phyloP scores from a whole-genome alignment of 2,797 vertebrate species.

The Labeo calbasu region DNA sequence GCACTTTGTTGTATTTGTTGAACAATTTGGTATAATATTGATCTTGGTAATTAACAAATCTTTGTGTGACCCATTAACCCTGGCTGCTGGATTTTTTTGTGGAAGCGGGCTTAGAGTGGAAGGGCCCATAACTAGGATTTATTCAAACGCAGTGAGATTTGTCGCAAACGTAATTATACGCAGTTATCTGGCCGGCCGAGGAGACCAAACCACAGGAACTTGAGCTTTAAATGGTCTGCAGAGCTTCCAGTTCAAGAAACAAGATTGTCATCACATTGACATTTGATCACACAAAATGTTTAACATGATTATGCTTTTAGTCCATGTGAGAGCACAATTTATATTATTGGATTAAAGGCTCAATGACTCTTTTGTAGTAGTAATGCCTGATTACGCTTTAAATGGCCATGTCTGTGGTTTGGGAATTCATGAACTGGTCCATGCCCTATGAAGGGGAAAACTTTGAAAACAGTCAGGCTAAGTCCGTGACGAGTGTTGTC shows the following conservation, averaged over 20 bases:
- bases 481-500: neutral
- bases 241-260: conserved; percentile 25
- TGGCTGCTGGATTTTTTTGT: neutral
- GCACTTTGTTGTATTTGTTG: conserved; percentile 29
- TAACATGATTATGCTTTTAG: conserved; percentile 55
- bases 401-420: conserved; percentile 43
- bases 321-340: conserved; percentile 57
- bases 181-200: conserved; percentile 1
- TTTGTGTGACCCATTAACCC: conserved; percentile 36
- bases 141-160: neutral
- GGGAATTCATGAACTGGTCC: conserved; percentile 39
- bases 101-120: conserved; percentile 14
- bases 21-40: conserved; percentile 4
- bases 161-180: neutral
- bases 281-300: conserved; percentile 56
- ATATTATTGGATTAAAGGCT: conserved; percentile 59
- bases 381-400: conserved; percentile 54
- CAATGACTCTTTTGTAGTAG: conserved; percentile 56
- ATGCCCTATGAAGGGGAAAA: conserved; percentile 29
- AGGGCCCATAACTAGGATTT: conserved; percentile 11
- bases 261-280: conserved; percentile 55
- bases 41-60: conserved; percentile 30
- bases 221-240: conserved; percentile 16
- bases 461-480: neutral
- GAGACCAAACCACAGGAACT: conserved; percentile 28